Percentiles rank a stretch among this genome's conserved stretches.
These are phyloP conservation scores for Amphimallon solstitiale DNA, from an alignment of 2,888 invertebrate genomes.

Conservation along the genomic window DNA sequence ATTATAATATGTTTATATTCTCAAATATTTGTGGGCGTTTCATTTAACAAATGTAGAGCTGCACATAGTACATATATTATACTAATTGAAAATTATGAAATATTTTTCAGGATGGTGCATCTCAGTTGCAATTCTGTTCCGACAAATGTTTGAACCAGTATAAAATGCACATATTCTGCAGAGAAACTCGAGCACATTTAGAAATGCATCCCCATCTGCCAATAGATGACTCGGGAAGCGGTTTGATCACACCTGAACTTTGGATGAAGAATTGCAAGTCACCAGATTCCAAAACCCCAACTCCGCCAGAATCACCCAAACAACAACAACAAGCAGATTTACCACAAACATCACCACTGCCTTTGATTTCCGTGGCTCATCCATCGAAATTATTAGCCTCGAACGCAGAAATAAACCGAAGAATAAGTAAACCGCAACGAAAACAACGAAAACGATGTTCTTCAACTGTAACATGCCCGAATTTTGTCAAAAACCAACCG, in stretches of 20 bases:
- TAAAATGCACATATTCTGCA: conserved; percentile 97
- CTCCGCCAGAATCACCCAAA: conserved; percentile 65
- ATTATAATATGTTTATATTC: no score
- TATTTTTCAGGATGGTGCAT: conserved; percentile 80
- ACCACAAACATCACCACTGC: conserved; percentile 67
- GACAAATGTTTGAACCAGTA: conserved; percentile 95
- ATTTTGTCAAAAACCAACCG: conserved; percentile 56
- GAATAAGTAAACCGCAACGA: conserved; percentile 61
- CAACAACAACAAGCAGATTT: conserved; percentile 48
- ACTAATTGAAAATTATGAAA: background rate
- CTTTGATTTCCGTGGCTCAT: conserved; percentile 74
- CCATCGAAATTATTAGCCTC: conserved; percentile 71
- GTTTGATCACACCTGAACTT: conserved; percentile 87
- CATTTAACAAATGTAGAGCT: no score
- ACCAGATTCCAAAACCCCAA: conserved; percentile 62
- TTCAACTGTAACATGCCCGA: conserved; percentile 65
- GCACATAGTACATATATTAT: no score
- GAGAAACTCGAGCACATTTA: conserved; percentile 91
- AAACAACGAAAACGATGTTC: conserved; percentile 61
- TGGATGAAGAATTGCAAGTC: conserved; percentile 85
- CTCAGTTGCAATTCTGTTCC: conserved; percentile 90
- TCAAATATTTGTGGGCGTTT: no score
- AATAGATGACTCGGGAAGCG: conserved; percentile 52
- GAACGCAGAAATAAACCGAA: conserved; percentile 54
- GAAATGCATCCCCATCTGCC: conserved; percentile 83